These are phyloP conservation scores for Lithophane leautieri DNA, from an alignment of 2,888 invertebrate genomes.

Conservation along the genomic window DNA sequence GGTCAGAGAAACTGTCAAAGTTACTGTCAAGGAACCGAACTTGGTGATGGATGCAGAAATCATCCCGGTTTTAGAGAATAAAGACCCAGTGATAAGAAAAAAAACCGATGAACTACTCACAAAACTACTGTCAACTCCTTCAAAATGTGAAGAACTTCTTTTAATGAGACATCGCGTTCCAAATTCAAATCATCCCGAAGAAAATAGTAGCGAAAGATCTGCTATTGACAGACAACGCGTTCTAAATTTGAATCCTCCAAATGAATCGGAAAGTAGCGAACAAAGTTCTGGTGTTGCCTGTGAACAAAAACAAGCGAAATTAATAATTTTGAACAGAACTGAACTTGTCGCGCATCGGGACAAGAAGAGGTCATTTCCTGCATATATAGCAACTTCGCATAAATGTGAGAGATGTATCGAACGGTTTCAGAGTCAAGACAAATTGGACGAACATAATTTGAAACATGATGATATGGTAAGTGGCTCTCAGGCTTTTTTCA, in stretches of 20 bases:
- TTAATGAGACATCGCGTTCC: too few relatives aligned
- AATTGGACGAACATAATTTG: conserved; percentile 24
- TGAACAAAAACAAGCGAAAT: neutral
- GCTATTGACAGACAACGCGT: neutral
- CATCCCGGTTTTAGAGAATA: neutral
- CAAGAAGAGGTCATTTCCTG: neutral
- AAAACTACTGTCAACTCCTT: neutral
- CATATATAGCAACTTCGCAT: neutral
- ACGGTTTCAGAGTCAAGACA: conserved; percentile 6
- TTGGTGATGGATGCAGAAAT: neutral
- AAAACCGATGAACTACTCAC: conserved; percentile 5
- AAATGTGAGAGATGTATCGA: conserved; percentile 28
- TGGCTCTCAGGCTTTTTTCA: neutral
- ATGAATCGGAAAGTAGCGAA: neutral
- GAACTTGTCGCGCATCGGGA: neutral
- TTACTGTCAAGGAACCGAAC: neutral
- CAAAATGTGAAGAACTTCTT: neutral
- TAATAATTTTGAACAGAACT: neutral
- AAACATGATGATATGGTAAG: conserved; percentile 12
- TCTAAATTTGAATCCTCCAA: neutral
- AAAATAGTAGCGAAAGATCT: neutral
- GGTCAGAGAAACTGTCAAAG: neutral
- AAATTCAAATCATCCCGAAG: too few relatives aligned
- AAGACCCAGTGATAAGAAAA: neutral
- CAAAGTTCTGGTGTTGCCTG: neutral